Percentiles rank a stretch among this genome's conserved stretches.
Conservation (phyloP, 2,113 vertebrate genomes). For the Ellobius talpinus region DNA sequence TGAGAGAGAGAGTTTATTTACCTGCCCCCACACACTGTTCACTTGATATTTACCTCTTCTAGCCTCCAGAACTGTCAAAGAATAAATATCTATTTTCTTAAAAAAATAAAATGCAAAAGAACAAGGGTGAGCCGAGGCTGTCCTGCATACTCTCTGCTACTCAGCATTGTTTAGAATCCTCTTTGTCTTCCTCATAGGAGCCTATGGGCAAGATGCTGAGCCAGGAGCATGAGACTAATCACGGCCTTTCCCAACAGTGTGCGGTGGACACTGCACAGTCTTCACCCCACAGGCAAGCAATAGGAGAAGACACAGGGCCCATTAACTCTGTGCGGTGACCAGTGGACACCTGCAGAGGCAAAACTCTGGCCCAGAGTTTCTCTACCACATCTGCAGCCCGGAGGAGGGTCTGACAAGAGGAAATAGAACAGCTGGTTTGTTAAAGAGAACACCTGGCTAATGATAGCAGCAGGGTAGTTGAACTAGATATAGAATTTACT, state of each 20-base stretch:
- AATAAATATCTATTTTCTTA: not conserved
- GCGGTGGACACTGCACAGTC: not conserved
- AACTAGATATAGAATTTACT: not conserved
- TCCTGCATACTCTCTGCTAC: not conserved
- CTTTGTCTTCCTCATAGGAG: not conserved
- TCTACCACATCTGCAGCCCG: not conserved
- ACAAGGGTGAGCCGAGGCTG: not conserved
- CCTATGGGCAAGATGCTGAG: not conserved
- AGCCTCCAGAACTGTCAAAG: not conserved
- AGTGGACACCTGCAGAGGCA: not conserved
- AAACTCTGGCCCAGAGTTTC: not conserved
- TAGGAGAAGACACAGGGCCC: not conserved
- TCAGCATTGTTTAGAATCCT: not conserved
- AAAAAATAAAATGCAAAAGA: not conserved
- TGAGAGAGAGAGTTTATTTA: not conserved
- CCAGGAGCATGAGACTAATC: too few relatives aligned
- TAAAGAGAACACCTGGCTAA: not conserved
- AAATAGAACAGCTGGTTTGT: not conserved
- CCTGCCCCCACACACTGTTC: too few relatives aligned
- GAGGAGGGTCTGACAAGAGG: not conserved
- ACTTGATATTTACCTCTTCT: not conserved
- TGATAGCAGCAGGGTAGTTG: fast-evolving
- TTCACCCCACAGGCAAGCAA: not conserved
- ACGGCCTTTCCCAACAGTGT: not conserved
- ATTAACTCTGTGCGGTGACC: not conserved